A percentile compares a stretch with the other conserved stretches of the same genome.
phyloP scores from a whole-genome alignment of 2,797 vertebrate species.

The Buphagus erythrorhynchus region DNA sequence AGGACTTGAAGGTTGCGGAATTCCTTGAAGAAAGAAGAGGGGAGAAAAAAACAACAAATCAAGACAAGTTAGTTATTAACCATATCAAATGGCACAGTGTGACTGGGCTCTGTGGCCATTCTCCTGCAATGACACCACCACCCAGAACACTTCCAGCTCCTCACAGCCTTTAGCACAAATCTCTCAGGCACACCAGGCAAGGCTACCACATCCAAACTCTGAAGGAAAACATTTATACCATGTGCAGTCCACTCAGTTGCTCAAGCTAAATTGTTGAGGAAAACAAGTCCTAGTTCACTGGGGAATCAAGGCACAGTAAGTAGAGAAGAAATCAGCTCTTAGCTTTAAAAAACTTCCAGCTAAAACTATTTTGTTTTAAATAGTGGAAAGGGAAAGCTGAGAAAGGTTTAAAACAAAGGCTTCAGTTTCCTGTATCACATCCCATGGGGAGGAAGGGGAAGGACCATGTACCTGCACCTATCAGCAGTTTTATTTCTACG shows the following conservation, averaged over 20 bases:
- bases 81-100: not conserved
- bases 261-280: not conserved
- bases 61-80: not conserved
- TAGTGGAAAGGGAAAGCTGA: not conserved
- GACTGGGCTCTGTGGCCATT: not conserved
- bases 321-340: not conserved
- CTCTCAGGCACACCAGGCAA: not conserved
- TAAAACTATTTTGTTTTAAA: not conserved
- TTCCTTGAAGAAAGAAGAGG: constrained; percentile 80
- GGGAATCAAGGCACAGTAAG: accelerated
- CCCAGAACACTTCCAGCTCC: not conserved
- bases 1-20: constrained; percentile 95
- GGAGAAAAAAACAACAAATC: not conserved
- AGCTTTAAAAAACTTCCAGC: not conserved
- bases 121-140: not conserved
- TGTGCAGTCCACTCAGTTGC: not conserved
- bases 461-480: not conserved
- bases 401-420: not conserved
- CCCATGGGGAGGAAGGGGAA: not conserved
- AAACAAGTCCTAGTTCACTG: not conserved
- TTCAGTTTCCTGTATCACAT: not conserved
- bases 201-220: not conserved
- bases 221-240: not conserved
- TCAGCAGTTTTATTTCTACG: not conserved
- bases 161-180: not conserved